Base-by-base conservation (phyloP, 2,797 vertebrate genomes). In the Choloepus didactylus region DNA sequence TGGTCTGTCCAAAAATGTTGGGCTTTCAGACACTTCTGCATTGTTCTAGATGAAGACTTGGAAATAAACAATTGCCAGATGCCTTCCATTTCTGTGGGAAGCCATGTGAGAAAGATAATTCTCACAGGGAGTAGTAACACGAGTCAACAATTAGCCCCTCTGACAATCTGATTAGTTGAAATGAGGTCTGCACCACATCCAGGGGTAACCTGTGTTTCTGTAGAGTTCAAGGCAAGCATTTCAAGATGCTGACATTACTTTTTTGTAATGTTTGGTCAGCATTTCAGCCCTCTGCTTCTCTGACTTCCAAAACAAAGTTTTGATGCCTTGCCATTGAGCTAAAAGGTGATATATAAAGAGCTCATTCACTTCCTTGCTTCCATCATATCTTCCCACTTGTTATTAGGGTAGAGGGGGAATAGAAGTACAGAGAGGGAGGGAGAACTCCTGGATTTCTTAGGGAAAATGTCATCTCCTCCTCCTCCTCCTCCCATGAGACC, bases 111-210 rank as follows among this genome's bases (percentile, higher is more conserved):
- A 89, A 44, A 69, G 59, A 86, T 29, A 80, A 85, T 80, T 75
- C 72, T 95, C 85, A 49, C 25, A 87, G 88, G 60, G 81, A 93
- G 87, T 38, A 90, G 89, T 38, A 90, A 88, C 69, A 70, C 0
- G 0, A 77, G 54, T 35, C 72, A 93, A 49, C 56, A 86, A 82
- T 91, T 62, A 95, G 46, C 60, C 84, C 29, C 10, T 19, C 1
- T 88, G 77, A 94, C 49, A 93, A 83, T 31, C 41, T 73, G 72
- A 86, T 87, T 96, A 92, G 73, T 79, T 92, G 88, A 90, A 49
- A 89, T 1, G 15, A 97, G 41, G 49, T 4, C 18, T 29, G 10
- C 0, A 29, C 35, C 21, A 80, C 2, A 27, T 10, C 21, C 14
- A 62, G 27, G 21, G n/a, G 31, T 12, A 73, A 38, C 16, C 5